These are phyloP conservation scores for Sorex fumeus DNA, from an alignment of 2,113 vertebrate species.

Conservation along the genomic window DNA sequence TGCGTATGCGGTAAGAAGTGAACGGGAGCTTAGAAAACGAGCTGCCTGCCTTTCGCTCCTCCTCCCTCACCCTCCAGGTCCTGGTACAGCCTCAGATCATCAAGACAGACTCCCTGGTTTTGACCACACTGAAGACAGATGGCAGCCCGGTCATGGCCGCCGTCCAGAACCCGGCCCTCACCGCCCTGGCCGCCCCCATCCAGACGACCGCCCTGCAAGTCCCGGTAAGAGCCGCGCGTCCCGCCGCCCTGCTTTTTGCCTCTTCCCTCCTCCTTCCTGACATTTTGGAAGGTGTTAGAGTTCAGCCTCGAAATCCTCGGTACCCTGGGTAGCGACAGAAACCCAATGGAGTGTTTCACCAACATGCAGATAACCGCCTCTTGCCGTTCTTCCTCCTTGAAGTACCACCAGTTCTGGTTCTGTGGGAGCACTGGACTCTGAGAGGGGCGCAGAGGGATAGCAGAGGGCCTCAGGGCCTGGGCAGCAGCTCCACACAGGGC, in stretches of 20 bases:
- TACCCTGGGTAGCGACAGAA: not conserved
- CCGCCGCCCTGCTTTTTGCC: not conserved
- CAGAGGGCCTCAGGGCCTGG: not conserved
- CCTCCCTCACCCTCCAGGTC: conserved; percentile 88
- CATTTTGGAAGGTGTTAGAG: not conserved
- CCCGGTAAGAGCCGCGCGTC: conserved; percentile 78
- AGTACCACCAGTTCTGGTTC: not conserved
- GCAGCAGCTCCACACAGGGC: not conserved
- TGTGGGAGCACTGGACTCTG: not conserved
- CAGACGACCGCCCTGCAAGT: conserved; percentile 97
- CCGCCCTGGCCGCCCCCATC: conserved; percentile 94
- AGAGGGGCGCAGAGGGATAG: not conserved
- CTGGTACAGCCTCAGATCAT: conserved; percentile 98
- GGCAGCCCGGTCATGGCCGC: conserved; percentile 95
- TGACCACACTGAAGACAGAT: conserved; percentile 96
- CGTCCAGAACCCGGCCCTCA: conserved; percentile 95
- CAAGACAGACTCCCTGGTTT: conserved; percentile 97
- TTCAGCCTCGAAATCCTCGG: not conserved
- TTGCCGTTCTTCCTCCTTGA: not conserved
- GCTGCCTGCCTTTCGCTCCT: not conserved
- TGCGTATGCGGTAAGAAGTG: not conserved
- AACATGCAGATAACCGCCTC: not conserved
- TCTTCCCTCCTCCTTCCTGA: not conserved
- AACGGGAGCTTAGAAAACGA: not conserved
- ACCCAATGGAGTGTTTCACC: not conserved